A percentile compares a stretch with the other conserved stretches of the same genome.
These are phyloP conservation scores for Microtus pennsylvanicus DNA, from an alignment of 2,113 vertebrate genomes.

Conservation along the genomic window DNA sequence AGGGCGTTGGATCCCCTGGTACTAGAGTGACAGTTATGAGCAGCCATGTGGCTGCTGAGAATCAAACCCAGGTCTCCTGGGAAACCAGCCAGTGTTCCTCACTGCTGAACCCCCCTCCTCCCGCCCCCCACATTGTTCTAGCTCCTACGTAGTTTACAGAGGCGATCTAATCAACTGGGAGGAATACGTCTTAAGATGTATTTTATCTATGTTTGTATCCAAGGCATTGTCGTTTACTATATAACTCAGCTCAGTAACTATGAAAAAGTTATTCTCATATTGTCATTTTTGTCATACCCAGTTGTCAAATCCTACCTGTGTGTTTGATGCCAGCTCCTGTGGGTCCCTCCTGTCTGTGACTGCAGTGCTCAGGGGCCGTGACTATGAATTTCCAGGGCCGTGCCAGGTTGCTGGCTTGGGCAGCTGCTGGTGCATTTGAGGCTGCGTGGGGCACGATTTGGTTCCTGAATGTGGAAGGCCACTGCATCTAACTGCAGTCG, in stretches of 20 bases:
- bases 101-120: not conserved
- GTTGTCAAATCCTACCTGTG: not conserved
- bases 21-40: not conserved
- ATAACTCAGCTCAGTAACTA: not conserved
- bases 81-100: not conserved
- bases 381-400: not conserved
- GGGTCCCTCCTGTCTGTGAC: rapidly evolving
- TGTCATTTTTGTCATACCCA: not conserved
- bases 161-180: not conserved
- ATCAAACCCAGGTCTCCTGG: not conserved
- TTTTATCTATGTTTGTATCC: not conserved
- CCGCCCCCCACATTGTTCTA: not conserved
- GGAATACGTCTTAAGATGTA: not conserved
- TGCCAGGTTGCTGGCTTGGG: no score
- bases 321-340: not conserved
- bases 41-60: not conserved
- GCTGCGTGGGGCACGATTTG: not conserved
- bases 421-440: not conserved
- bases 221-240: not conserved
- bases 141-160: not conserved
- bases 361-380: rapidly evolving
- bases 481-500: not conserved
- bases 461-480: not conserved
- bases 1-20: not conserved
- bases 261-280: not conserved